Evolutionary conservation across 2,888 invertebrate genomes (phyloP).

Genomic region (Stenurella melanura): DNA sequence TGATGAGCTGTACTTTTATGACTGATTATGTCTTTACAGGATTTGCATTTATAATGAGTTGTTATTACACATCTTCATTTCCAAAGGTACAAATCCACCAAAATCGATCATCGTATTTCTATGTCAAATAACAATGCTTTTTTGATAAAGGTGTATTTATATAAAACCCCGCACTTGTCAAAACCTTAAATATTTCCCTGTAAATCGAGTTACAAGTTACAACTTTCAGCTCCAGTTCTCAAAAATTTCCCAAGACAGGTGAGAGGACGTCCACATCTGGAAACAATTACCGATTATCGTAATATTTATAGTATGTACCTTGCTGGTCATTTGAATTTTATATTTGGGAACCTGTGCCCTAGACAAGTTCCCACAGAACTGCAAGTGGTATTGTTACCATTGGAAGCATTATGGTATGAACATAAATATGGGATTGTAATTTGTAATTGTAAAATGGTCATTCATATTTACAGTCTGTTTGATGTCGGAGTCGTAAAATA

Average conservation of each 20-base stretch:
- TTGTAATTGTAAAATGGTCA: background rate
- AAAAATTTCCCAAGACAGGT: conserved; percentile 22
- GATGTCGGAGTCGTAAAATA: conserved; percentile 42
- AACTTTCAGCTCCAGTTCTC: background rate
- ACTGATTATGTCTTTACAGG: too few relatives aligned
- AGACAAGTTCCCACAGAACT: conserved; percentile 56
- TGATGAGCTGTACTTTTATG: too few relatives aligned
- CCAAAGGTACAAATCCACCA: too few relatives aligned
- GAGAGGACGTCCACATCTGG: conserved; percentile 15
- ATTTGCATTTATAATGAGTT: too few relatives aligned
- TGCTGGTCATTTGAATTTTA: conserved; percentile 57
- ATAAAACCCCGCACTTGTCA: background rate
- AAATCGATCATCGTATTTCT: too few relatives aligned
- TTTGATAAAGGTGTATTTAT: background rate
- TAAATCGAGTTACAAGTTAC: background rate
- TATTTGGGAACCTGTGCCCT: conserved; percentile 54
- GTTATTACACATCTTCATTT: too few relatives aligned
- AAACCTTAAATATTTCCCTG: background rate
- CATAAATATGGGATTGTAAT: conserved; percentile 33
- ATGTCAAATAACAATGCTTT: background rate
- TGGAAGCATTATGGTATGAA: conserved; percentile 38
- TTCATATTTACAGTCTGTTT: conserved; percentile 27
- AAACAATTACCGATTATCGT: conserved; percentile 5
- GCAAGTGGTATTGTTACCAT: conserved; percentile 50
- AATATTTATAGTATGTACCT: conserved; percentile 34